These are phyloP conservation scores for Mastigias papua DNA, from an alignment of 30 jellyfish, hydroid and myxozoan genomes.

Conservation along the genomic window DNA sequence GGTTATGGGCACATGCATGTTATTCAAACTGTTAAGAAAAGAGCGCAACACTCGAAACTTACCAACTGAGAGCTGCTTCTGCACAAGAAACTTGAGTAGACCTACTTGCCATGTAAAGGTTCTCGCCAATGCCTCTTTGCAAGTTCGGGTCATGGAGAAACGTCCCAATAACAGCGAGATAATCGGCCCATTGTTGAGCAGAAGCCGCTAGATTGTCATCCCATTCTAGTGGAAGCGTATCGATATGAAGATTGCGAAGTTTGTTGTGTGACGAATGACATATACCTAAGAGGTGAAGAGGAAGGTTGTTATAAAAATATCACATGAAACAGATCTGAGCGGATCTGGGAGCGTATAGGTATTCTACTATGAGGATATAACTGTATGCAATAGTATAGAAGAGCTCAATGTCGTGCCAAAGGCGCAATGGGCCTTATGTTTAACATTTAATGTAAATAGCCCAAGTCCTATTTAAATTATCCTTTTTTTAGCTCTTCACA, in stretches of 20 bases:
- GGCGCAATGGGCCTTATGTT: no score
- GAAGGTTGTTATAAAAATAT: no score
- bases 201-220: background rate
- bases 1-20: background rate
- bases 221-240: conserved; percentile 19
- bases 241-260: conserved; percentile 4
- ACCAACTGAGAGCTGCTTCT: conserved; percentile 15
- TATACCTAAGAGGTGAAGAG: background rate
- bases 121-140: conserved; percentile 1
- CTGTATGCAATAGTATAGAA: no score
- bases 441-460: no score
- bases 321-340: background rate
- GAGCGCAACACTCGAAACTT: no score
- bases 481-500: no score
- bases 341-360: no score
- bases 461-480: no score
- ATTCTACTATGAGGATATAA: no score
- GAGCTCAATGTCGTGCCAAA: no score
- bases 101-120: background rate
- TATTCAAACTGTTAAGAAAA: background rate
- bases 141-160: background rate
- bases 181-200: conserved; percentile 25
- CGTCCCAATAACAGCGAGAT: background rate
- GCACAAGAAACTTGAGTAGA: background rate
- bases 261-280: conserved; percentile 20